A percentile compares a stretch with the other conserved stretches of the same genome.
Evolutionary conservation across 2,797 vertebrate species (phyloP).

Genomic region (Pygocentrus nattereri): DNA sequence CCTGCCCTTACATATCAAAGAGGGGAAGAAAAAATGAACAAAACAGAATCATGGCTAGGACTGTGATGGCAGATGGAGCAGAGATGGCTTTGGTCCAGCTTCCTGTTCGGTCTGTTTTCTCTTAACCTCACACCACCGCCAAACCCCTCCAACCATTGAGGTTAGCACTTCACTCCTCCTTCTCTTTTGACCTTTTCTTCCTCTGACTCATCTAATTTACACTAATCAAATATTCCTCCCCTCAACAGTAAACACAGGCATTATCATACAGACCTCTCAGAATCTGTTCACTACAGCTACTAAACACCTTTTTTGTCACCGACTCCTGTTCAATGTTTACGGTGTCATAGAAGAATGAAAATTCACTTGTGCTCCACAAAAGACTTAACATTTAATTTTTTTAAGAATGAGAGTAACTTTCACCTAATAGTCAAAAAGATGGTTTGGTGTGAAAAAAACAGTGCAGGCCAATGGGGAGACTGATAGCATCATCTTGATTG

Average conservation of each 20-base stretch:
- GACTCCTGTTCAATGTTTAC: background rate
- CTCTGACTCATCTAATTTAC: conserved; percentile 30
- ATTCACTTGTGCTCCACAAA: background rate
- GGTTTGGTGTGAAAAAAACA: background rate
- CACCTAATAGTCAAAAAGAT: conserved; percentile 1
- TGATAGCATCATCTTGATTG: conserved; percentile 39
- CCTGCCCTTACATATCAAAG: background rate
- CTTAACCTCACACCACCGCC: conserved; percentile 28
- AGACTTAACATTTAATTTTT: background rate
- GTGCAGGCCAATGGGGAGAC: conserved; percentile 36
- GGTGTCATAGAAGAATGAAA: background rate
- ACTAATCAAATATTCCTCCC: conserved; percentile 43
- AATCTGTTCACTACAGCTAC: background rate
- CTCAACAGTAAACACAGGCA: conserved; percentile 8
- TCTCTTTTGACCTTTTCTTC: conserved; percentile 32
- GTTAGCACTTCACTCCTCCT: conserved; percentile 22
- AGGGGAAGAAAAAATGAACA: background rate
- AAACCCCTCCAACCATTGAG: background rate
- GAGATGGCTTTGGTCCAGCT: conserved; percentile 44
- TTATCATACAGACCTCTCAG: background rate
- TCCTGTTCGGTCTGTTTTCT: conserved; percentile 38
- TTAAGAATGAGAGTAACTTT: too few species aligned
- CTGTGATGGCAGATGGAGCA: conserved; percentile 39
- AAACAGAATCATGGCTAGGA: conserved; percentile 15
- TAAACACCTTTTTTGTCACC: background rate